phyloP scores from a whole-genome alignment of 2,113 vertebrate genomes.

The Boulengeromyrus knoepffleri region DNA sequence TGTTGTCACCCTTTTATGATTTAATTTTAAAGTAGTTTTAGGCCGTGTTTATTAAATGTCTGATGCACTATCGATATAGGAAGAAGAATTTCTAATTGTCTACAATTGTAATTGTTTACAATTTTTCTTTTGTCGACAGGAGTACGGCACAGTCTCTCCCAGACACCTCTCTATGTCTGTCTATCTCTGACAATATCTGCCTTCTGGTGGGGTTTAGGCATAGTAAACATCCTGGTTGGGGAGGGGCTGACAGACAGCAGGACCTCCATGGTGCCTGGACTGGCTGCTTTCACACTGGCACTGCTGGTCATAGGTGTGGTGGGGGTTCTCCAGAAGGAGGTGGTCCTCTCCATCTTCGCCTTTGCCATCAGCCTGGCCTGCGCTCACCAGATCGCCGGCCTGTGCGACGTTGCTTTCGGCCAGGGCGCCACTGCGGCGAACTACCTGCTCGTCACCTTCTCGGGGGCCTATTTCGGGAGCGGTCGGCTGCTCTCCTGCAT shows the following conservation, averaged over 20 bases:
- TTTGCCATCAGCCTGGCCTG: constrained; percentile 60
- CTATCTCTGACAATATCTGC: constrained; percentile 70
- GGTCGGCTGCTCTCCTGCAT: constrained; percentile 58
- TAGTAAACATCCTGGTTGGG: constrained; percentile 63
- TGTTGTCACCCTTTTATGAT: not conserved
- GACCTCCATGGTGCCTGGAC: constrained; percentile 64
- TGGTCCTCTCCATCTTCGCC: constrained; percentile 55
- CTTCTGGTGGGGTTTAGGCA: constrained; percentile 70
- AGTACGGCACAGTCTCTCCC: constrained; percentile 52
- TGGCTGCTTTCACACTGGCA: constrained; percentile 62
- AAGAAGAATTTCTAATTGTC: not conserved
- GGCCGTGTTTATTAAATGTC: not conserved
- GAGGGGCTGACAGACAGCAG: constrained; percentile 41
- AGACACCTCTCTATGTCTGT: constrained; percentile 50
- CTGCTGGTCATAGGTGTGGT: constrained; percentile 59
- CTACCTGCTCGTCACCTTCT: constrained; percentile 64
- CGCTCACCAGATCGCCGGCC: constrained; percentile 67
- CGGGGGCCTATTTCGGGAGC: constrained; percentile 63
- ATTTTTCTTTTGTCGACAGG: constrained; percentile 45
- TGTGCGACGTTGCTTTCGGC: constrained; percentile 49
- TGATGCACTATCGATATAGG: not conserved
- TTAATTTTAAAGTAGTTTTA: not conserved
- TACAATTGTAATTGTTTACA: not conserved
- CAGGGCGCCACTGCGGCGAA: constrained; percentile 66
- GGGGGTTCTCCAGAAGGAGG: constrained; percentile 54